Percentiles rank a stretch among this genome's conserved stretches.
Evolutionary conservation across 2,888 invertebrate genomes (phyloP).

Genomic region (Chesias legatella): DNA sequence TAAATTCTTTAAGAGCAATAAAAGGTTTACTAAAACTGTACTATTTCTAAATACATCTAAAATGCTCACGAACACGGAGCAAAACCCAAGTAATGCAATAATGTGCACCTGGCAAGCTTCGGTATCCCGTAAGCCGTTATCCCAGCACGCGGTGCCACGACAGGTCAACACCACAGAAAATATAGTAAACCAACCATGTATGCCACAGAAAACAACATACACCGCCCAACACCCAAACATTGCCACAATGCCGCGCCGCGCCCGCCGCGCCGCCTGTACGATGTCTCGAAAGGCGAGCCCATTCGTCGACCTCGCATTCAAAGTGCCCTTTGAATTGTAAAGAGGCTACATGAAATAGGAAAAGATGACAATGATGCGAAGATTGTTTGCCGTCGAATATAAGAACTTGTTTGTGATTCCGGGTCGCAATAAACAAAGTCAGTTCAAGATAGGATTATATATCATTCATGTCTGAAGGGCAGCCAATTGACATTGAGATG

Average conservation of each 20-base stretch:
- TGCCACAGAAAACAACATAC: constrained; percentile 13
- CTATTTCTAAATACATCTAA: no score
- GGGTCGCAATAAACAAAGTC: constrained; percentile 12
- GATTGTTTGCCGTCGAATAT: constrained; percentile 27
- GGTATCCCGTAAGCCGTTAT: constrained; percentile 5
- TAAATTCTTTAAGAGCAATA: no score
- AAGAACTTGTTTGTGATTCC: constrained; percentile 1
- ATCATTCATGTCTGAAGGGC: no score
- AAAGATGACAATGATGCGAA: constrained; percentile 37
- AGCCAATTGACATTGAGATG: no score
- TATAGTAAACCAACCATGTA: no score
- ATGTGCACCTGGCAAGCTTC: constrained; percentile 1
- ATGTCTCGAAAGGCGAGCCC: constrained; percentile 41
- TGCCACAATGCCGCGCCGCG: constrained; percentile 37
- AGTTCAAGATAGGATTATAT: no score
- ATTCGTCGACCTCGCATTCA: constrained; percentile 32
- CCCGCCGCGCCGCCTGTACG: constrained; percentile 17
- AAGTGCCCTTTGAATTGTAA: constrained; percentile 61
- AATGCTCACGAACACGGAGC: no score
- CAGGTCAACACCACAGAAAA: constrained; percentile 9
- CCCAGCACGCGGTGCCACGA: constrained; percentile 4
- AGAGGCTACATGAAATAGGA: constrained; percentile 53
- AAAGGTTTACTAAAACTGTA: no score
- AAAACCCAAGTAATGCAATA: background rate
- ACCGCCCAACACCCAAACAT: constrained; percentile 35